phyloP scores from a whole-genome alignment of 23 tunicate species.

The Styela clava region DNA sequence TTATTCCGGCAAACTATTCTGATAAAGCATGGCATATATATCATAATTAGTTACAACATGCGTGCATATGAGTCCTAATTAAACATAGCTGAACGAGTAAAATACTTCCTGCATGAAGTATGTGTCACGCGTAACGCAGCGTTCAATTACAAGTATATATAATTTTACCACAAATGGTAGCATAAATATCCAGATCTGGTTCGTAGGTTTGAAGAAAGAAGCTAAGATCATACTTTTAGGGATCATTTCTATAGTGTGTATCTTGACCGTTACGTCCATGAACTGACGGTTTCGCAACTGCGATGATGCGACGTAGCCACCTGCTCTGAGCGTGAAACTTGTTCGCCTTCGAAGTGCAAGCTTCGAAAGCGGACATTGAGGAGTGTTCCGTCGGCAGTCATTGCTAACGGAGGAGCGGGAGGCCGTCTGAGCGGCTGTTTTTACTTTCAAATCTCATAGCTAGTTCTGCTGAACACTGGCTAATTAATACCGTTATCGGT shows the following conservation, averaged over 20 bases:
- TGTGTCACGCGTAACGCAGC: too few species aligned
- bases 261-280: conserved; percentile 22
- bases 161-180: conserved; percentile 34
- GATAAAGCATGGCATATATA: too few species aligned
- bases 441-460: too few species aligned
- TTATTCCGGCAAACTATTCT: too few species aligned
- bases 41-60: too few species aligned
- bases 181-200: not conserved
- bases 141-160: too few species aligned
- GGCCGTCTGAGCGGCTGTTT: not conserved
- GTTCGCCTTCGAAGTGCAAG: not conserved
- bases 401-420: not conserved
- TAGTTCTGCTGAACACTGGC: too few species aligned
- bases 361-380: not conserved
- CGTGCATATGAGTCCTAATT: too few species aligned
- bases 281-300: not conserved
- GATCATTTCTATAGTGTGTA: conserved; percentile 87
- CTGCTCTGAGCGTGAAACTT: conserved; percentile 14
- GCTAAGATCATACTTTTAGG: conserved; percentile 89
- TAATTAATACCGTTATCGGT: too few species aligned
- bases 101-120: too few species aligned
- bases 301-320: conserved; percentile 18
- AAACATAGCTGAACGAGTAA: too few species aligned
- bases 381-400: not conserved
- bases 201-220: not conserved